Evolutionary conservation across 2,888 invertebrate species (phyloP), one percentile per base, ranked within the genome.

Genomic region (Chymomyza amoena): DNA sequence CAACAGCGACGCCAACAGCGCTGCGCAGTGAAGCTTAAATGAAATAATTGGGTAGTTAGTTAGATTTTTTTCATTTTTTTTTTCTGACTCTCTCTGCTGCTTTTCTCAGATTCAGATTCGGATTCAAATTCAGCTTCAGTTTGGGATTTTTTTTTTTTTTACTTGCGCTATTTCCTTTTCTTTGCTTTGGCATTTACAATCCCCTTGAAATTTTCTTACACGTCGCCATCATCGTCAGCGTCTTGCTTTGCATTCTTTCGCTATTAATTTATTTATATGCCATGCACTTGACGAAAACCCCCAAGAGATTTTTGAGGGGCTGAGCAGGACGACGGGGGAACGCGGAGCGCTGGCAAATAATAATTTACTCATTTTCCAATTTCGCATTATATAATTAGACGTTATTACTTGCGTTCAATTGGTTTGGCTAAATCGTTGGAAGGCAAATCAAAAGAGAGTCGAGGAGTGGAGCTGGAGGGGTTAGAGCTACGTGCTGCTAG

Each of bases 11-110:
- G 65, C 18, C 78, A 69, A 77, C 75, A 70, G 70, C 69, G 61
- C 67, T 79, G 73, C 75, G 85, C 90, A 89, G 77, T 90, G 89
- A 86, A 90, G 90, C 90, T 86, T 89, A 87, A 89, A 90, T 90
- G 88, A 89, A 89, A 90, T 89, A 90, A 89, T 89, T 89, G 89
- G 89, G 85, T 90, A 89, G 90, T 89, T 89, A 87, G 89, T 87
- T 74, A 77, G 81, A 70, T 78, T 73, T 75, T 51, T 61, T 51
- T 57, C 28, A 51, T 39, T 51, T 6, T 36, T 54, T 10, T 50
- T 50, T 77, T 64, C 3, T 25, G 25, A 25, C 25, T 20, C 20
- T 25, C 25, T 20, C 20, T 25, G 25, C 25, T 25, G 25, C 25
- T 25, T 25, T 25, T 25, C 25, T 1, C 25, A 25, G 25, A 25